Evolutionary conservation across 2,113 vertebrate genomes (phyloP), one percentile per base, ranked within the genome.

Genomic region (Actenoides hombroni): DNA sequence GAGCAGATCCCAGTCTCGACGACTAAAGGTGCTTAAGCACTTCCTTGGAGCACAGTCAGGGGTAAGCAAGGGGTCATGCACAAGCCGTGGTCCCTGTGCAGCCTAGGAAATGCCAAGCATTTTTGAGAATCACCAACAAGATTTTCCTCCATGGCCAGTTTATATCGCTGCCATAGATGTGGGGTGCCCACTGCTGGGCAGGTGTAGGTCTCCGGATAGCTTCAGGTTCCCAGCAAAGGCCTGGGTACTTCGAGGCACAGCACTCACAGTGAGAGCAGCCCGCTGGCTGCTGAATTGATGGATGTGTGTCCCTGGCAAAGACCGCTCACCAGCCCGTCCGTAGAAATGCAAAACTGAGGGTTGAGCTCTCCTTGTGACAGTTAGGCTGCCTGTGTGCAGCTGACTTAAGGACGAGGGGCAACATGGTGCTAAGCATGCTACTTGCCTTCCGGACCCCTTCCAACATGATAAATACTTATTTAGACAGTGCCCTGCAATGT

Each of bases 381-480:
- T 31, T 61, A 79, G 39, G 23, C 57, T 90, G 68, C 61, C 70
- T 25, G 33, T 6, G 11, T 59, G 67, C 57, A 57, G 86, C 89
- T 94, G 73, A 61, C 8, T 26, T 79, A 79, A 96, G 88, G 92
- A 95, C 6, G 3, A 94, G 88, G 82, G 40, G 49, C 86, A 78
- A 40, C 68, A 53, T 3, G 2, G 54, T 75, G 46, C 79, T 92
- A 68, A 94, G 90, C 70, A 48, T 20, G 16, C 46, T 9, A 2
- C 82, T 93, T 33, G 37, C 93, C 92, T 97, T 92, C 90, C 24
- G 20, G 81, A 73, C 77, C 77, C 25, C 68, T 77, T 94, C 53
- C 92, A 80, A 86, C 31, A 10, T 60, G 81, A 95, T 74, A 96
- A 97, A 96, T 86, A 88, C 86, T 91, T 90, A 95, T 95, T 96